Percentiles rank a stretch among this genome's conserved stretches.
Evolutionary conservation across 1,140 invertebrate genomes (phyloP).

Genomic region (Caerostris extrusa): DNA sequence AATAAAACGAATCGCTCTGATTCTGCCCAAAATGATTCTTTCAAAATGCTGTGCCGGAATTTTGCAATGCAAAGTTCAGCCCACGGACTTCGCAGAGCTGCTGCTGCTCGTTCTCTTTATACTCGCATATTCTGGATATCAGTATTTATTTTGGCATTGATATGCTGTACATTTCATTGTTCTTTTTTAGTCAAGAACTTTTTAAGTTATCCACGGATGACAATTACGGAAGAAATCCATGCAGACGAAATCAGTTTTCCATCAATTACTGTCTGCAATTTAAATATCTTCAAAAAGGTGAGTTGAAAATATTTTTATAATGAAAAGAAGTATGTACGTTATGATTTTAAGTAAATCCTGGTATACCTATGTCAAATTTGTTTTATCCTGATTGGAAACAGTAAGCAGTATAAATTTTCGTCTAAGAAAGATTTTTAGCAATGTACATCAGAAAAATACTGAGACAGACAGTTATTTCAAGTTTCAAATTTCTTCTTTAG

Average conservation of each 20-base stretch:
- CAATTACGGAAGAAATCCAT: conserved; percentile 78
- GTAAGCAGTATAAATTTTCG: too few species aligned
- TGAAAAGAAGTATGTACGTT: too few species aligned
- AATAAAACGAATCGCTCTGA: not conserved
- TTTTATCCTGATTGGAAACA: too few species aligned
- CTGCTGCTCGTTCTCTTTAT: conserved; percentile 27
- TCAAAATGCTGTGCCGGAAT: conserved; percentile 41
- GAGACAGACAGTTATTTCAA: too few species aligned
- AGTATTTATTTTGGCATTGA: conserved; percentile 66
- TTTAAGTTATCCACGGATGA: conserved; percentile 77
- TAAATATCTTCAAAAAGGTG: conserved; percentile 77
- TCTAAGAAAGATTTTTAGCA: too few species aligned
- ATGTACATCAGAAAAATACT: too few species aligned
- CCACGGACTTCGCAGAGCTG: conserved; percentile 60
- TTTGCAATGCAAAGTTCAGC: conserved; percentile 66
- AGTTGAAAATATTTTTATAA: not conserved
- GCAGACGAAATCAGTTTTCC: conserved; percentile 77
- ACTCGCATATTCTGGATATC: conserved; percentile 71
- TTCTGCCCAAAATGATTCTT: conserved; percentile 13
- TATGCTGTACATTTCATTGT: conserved; percentile 70
- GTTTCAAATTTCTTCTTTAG: too few species aligned
- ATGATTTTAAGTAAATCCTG: too few species aligned
- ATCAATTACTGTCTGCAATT: conserved; percentile 77
- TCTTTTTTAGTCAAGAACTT: conserved; percentile 72
- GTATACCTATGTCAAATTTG: too few species aligned